Percentiles rank a stretch among this genome's conserved stretches.
phyloP scores from a whole-genome alignment of 2,888 invertebrate species.

The Torymus aiolomorphi region DNA sequence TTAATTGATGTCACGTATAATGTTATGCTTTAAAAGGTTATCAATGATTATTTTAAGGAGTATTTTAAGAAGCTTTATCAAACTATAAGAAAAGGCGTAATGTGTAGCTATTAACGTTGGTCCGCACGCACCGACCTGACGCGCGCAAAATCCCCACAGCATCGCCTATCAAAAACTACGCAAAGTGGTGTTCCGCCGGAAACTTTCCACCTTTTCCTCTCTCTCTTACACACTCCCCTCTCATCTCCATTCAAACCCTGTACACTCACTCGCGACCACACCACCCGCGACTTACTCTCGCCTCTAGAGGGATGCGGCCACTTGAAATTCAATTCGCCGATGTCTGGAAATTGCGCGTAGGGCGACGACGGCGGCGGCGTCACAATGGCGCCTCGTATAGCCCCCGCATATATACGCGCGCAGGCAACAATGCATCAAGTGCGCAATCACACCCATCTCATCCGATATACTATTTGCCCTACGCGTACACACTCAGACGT shows the following conservation, averaged over 20 bases:
- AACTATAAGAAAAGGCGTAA: no score
- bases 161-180: no score
- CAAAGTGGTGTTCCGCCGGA: slow-evolving; percentile 48
- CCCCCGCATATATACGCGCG: slow-evolving; percentile 56
- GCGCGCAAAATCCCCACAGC: no score
- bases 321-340: slow-evolving; percentile 75
- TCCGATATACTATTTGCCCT: slow-evolving; percentile 76
- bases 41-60: no score
- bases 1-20: no score
- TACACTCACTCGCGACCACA: neutral
- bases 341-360: slow-evolving; percentile 57
- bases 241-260: no score
- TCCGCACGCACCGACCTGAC: no score
- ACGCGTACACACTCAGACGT: slow-evolving; percentile 61
- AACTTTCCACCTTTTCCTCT: slow-evolving; percentile 19
- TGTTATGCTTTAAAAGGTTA: no score
- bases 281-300: neutral
- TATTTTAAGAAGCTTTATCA: no score
- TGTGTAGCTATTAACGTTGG: no score
- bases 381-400: slow-evolving; percentile 15
- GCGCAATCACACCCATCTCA: slow-evolving; percentile 76
- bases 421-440: slow-evolving; percentile 74
- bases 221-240: no score
- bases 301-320: slow-evolving; percentile 72
- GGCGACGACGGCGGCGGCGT: slow-evolving; percentile 53